Evolutionary conservation across 2,113 vertebrate genomes (phyloP).

Genomic region (Sula dactylatra): DNA sequence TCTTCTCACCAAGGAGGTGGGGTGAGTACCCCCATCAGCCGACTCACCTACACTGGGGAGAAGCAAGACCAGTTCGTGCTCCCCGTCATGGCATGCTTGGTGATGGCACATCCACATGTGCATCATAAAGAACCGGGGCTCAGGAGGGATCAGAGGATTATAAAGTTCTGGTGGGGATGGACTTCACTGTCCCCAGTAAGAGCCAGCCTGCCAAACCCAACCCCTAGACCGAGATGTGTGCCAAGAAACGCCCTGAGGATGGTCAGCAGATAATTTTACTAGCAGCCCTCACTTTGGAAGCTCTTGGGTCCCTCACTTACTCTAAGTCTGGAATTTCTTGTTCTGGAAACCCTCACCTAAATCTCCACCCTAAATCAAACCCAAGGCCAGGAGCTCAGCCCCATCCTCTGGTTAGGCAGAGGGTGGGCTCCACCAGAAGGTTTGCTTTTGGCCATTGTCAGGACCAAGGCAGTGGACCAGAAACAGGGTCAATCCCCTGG

Average conservation of each 20-base stretch:
- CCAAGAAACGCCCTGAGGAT: not conserved
- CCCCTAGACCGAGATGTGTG: not conserved
- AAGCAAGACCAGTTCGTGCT: not conserved
- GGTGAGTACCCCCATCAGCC: not conserved
- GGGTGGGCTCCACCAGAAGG: not conserved
- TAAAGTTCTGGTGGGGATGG: not conserved
- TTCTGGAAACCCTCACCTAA: not conserved
- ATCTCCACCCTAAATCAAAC: not conserved
- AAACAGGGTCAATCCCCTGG: not conserved
- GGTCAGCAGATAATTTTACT: not conserved
- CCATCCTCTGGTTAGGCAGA: not conserved
- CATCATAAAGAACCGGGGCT: not conserved
- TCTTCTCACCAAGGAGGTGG: not conserved
- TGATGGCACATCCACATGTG: not conserved
- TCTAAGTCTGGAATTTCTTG: not conserved
- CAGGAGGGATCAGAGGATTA: not conserved
- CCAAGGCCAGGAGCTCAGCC: not conserved
- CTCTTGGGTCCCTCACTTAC: not conserved
- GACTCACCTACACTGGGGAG: not conserved
- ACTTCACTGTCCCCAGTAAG: fast-evolving
- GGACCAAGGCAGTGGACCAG: not conserved
- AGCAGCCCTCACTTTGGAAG: not conserved
- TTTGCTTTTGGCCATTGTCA: not conserved
- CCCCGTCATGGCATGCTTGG: fast-evolving
- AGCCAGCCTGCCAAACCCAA: not conserved